Base-by-base conservation (phyloP, 2,888 invertebrate species). In the Orchesella flavescens region DNA sequence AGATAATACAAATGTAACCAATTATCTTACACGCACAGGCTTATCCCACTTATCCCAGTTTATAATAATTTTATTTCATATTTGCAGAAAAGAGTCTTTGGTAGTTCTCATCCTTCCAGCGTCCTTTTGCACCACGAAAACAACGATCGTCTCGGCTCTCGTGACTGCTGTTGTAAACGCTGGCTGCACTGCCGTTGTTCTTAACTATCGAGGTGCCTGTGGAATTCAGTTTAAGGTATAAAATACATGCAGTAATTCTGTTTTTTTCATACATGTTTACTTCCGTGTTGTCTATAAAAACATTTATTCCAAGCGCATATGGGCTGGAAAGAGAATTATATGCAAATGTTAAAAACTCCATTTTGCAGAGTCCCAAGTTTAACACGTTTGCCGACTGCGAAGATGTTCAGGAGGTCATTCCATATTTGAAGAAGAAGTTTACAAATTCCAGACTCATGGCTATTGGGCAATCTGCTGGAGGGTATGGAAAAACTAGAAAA, bases 361-460 rank as follows among this genome's bases (percentile, higher is more conserved):
- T 23, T 34, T 12, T 19, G 2, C 23, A 63, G 93, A 95, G 96
- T 72, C 94, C 95, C 84, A 93, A 94, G 86, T 93, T 95, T 46
- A 96, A 96, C 91, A 95, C 95, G 90, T 96, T 96, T 57, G 92
- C 95, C 17, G 94, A 94, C 89, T 94, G 93, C 89, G 94, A 93
- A 87, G 96, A 96, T 91, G 91, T 96, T 86, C 92, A 92, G 49
- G 94, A 93, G 90, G 95, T 94, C 84, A 91, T 96, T 84, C 90
- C 91, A 24, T 93, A 94, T 89, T 93, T 96, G 84, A 92, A 92
- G 69, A 91, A 91, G 72, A 87, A 89, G 59, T 92, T 92, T 88
- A 93, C 93, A 13, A 90, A 92, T 76, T 92, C 93, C 55, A 94
- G 93, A 86, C 90, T 96, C 83, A 93, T 95, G 86, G 95, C 94